Base-by-base conservation (phyloP, 2,888 invertebrate species). In the Aphidius colemani region DNA sequence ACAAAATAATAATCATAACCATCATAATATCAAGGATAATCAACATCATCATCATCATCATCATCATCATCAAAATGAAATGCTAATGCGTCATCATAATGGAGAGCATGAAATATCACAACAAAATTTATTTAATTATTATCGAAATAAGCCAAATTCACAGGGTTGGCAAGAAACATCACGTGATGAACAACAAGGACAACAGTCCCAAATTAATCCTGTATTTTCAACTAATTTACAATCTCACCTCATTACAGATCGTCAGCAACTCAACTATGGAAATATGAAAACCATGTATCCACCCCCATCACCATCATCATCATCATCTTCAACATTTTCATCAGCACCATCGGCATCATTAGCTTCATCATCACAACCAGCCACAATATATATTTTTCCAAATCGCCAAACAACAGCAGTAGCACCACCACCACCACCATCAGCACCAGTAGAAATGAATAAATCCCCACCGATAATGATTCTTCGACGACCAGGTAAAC, bases 191-290 rank as follows among this genome's bases (percentile, higher is more conserved):
- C 74, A 72, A 62, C 74, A 74, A 51, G 61, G 63, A 49, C 71
- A 66, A 49, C 74, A 69, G 40, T 56, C 66, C 30, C 48, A 48
- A 46, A 39, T 57, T 13, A 11, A 45, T 30, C 45, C 13, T 39
- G 18, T 57, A 7, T 46, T 39, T 40, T 9, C 45, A n/a, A 71
- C 76, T 77, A 79, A 80, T 71, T 74, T 71, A 67, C 74, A 76
- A 73, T 79, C 79, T 79, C 79, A 81, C 78, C 73, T 80, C 74
- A 69, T 81, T 81, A 67, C 81, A 81, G 81, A 81, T 79, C 72
- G 75, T 65, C 74, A 74, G 72, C 74, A 30, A 45, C 40, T 48
- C 57, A 57, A 30, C 57, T 57, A 57, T 46, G 18, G 45, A 45
- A 57, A 57, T 57, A 57, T 57, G 57, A 57, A 46, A 57, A 30